Evolutionary conservation across 2,113 vertebrate genomes (phyloP).

Genomic region (Otocyon megalotis): DNA sequence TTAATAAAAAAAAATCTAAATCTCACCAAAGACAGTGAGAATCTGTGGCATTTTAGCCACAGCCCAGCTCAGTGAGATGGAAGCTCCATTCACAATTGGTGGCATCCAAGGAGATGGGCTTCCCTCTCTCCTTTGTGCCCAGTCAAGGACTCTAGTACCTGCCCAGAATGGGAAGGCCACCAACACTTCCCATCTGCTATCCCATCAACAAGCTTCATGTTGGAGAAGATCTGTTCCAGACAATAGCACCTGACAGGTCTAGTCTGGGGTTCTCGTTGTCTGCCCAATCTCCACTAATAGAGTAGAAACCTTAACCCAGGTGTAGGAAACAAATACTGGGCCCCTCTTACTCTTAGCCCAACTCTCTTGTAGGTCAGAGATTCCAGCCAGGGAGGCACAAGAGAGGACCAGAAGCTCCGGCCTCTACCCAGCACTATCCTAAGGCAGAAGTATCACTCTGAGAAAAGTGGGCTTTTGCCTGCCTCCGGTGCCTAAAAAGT

Average conservation of each 20-base stretch:
- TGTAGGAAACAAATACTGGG: neutral
- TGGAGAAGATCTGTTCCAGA: neutral
- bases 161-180: neutral
- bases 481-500: neutral
- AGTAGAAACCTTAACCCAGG: neutral
- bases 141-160: too few species aligned
- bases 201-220: neutral
- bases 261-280: neutral
- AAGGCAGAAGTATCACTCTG: neutral
- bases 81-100: neutral
- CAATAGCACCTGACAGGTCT: neutral
- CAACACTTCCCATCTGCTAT: neutral
- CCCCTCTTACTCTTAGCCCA: neutral
- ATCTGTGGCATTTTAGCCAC: neutral
- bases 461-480: neutral
- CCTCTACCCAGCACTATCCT: neutral
- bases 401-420: neutral
- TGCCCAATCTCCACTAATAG: rapidly evolving
- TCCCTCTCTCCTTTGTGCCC: neutral
- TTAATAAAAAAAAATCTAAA: neutral
- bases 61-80: neutral
- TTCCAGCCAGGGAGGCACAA: neutral
- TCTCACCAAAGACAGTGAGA: neutral
- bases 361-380: neutral
- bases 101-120: neutral